Percentiles rank a stretch among this genome's conserved stretches.
Evolutionary conservation across 2,113 vertebrate species (phyloP).

Genomic region (Struthio camelus): DNA sequence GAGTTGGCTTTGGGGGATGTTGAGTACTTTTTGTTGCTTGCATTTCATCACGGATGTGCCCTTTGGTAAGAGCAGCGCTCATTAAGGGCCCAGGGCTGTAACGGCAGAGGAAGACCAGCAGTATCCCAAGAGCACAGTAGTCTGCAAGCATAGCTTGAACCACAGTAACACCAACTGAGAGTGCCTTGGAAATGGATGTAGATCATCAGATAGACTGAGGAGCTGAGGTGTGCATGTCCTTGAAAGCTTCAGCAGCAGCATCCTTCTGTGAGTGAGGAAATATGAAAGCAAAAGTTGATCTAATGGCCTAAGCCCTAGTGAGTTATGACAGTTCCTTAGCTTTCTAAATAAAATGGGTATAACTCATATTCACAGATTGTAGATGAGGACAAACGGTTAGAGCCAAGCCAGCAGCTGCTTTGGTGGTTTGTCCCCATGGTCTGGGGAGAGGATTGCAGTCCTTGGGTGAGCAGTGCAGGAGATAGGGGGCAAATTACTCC

Average conservation of each 20-base stretch:
- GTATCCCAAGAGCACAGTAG: neutral
- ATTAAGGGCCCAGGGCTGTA: accelerated
- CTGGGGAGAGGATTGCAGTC: neutral
- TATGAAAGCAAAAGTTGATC: neutral
- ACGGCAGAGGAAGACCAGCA: accelerated
- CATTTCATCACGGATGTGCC: neutral
- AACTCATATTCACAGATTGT: accelerated
- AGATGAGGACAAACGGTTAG: neutral
- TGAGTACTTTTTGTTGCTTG: neutral
- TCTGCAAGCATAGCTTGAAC: neutral
- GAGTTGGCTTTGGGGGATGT: neutral
- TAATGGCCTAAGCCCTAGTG: accelerated
- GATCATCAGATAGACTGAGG: neutral
- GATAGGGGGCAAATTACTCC: neutral
- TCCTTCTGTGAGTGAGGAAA: neutral
- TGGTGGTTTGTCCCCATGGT: neutral
- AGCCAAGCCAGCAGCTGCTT: neutral
- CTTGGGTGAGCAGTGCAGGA: neutral
- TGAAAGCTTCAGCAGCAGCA: neutral
- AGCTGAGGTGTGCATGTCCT: neutral
- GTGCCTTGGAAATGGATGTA: neutral
- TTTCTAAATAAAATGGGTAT: neutral
- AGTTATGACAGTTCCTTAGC: neutral
- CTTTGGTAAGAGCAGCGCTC: neutral
- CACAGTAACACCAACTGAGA: accelerated